A percentile compares a stretch with the other conserved stretches of the same genome.
Conservation (phyloP, 2,888 invertebrate species). For the Amphimallon solstitiale region DNA sequence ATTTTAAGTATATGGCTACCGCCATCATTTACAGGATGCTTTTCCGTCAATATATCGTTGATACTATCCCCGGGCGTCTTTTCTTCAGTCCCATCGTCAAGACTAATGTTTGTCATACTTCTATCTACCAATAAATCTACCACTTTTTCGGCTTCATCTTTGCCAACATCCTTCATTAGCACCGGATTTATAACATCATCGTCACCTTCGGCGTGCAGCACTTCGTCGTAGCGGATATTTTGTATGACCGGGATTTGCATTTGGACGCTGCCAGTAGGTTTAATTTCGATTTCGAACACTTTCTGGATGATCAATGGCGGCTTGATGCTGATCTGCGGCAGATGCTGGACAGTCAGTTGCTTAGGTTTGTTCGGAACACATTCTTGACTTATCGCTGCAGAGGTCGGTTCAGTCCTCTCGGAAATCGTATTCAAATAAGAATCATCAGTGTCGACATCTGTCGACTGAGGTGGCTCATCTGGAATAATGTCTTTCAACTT, state of each 20-base stretch:
- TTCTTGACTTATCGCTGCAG: not conserved
- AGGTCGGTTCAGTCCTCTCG: slow-evolving; percentile 29
- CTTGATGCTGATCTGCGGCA: slow-evolving; percentile 67
- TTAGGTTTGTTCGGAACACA: slow-evolving; percentile 4
- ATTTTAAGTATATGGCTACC: no score
- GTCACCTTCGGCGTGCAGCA: slow-evolving; percentile 14
- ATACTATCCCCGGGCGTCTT: not conserved
- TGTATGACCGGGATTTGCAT: not conserved
- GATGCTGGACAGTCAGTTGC: slow-evolving; percentile 62
- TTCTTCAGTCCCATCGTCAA: no score
- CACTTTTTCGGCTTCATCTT: no score
- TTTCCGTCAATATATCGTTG: not conserved
- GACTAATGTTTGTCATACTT: no score
- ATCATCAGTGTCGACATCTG: slow-evolving; percentile 13
- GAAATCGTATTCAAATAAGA: slow-evolving; percentile 35
- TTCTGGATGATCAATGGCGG: slow-evolving; percentile 65
- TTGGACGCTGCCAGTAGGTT: slow-evolving; percentile 53
- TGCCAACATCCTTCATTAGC: no score
- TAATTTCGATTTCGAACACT: slow-evolving; percentile 66
- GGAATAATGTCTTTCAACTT: no score
- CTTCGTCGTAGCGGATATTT: slow-evolving; percentile 42
- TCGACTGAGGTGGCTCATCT: not conserved
- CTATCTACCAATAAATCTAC: no score
- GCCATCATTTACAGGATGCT: no score
- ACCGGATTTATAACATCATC: not conserved